Evolutionary conservation across 2,888 invertebrate genomes (phyloP), one percentile per base, ranked within the genome.

Genomic region (Diarsia rubi): DNA sequence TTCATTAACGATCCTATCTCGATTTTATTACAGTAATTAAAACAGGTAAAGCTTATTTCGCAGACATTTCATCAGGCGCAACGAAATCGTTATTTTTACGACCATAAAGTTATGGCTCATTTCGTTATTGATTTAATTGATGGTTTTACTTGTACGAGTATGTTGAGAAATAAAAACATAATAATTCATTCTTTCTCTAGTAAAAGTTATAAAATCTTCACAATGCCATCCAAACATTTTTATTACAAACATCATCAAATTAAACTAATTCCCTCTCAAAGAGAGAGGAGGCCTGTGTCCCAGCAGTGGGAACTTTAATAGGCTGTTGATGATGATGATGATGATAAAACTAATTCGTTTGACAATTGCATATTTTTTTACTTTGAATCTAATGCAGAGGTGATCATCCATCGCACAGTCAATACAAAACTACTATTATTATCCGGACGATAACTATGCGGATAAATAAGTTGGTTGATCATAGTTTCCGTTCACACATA

Each of bases 1-100:
- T 47, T 52, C n/a, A 37, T 3, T 65, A n/a, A 59, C 5, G 27
- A 47, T 62, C 27, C 44, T 57, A 71, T 37, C 52, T 64, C 59
- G 27, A 70, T 78, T 66, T 19, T 54, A 60, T 65, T 52, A 64
- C 37, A 66, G 49, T 75, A 44, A 68, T 71, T 69, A 70, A 71
- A 31, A 47, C 44, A 12, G 54, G 37, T 73, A 52, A 79, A 74
- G 72, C 74, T 79, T 74, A 81, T 76, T 65, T 72, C 59, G 49
- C 59, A 75, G n/a, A 37, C 14, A 76, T 82, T 75, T 73, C 69
- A 47, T 73, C 27, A 70, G 69, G 49, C 24, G 44, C 65, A 73
- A 73, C 31, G 19, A 44, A 71, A 75, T 79, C 66, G 54, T 71
- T 73, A 11, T 66, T 57, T 24, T 70, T 31, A 65, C 27, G 62